Conservation (phyloP, 2,888 invertebrate species). For the Resseliella maxima region DNA sequence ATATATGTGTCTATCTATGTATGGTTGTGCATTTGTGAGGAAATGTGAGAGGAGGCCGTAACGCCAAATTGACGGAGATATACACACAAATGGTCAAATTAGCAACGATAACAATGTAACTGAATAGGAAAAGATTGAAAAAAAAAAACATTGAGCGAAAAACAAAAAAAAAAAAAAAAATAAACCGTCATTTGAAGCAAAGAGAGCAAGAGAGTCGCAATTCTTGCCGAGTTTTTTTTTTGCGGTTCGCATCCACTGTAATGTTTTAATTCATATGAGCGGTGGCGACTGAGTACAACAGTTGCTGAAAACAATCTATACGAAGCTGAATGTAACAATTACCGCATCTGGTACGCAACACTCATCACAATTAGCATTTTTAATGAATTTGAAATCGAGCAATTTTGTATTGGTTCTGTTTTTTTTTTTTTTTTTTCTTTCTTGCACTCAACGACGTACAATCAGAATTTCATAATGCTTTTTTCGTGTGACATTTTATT, state of each 20-base stretch:
- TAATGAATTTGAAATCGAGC: slow-evolving; percentile 52
- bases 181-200: background rate
- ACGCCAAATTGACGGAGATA: background rate
- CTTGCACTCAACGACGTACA: background rate
- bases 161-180: too few relatives aligned
- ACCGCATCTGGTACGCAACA: slow-evolving; percentile 37
- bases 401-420: background rate
- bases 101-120: background rate
- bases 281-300: background rate
- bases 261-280: background rate
- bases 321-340: background rate
- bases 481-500: background rate
- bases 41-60: background rate
- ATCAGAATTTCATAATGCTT: background rate
- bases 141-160: too few relatives aligned
- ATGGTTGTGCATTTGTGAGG: background rate
- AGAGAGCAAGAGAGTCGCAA: background rate
- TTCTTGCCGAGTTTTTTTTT: background rate
- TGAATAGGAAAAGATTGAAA: background rate
- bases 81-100: background rate
- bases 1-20: background rate
- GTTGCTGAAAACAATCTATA: background rate
- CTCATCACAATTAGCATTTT: slow-evolving; percentile 53
- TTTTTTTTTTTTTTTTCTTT: background rate
- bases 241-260: background rate